phyloP scores from a whole-genome alignment of 1,140 invertebrate genomes.

The Dermatophagoides farinae region DNA sequence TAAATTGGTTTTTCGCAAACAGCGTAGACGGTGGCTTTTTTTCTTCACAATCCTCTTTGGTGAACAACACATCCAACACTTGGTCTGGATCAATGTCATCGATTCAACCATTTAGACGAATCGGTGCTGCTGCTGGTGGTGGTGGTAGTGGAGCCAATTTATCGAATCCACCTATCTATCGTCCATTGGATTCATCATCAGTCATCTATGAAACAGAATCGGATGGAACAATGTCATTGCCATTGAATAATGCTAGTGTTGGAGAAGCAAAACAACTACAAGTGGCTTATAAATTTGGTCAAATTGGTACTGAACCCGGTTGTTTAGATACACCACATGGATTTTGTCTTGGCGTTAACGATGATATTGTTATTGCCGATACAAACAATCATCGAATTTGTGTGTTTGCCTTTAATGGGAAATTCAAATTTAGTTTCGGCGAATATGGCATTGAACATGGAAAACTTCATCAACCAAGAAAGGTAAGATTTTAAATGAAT shows the following conservation, averaged over 20 bases:
- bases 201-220: too few relatives aligned
- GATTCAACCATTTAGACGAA: too few relatives aligned
- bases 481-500: conserved; percentile 58
- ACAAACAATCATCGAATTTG: conserved; percentile 89
- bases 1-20: too few relatives aligned
- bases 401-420: conserved; percentile 69
- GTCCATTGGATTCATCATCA: too few relatives aligned
- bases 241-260: neutral
- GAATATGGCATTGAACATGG: conserved; percentile 79
- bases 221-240: too few relatives aligned
- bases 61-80: too few relatives aligned
- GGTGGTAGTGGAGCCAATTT: too few relatives aligned
- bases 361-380: conserved; percentile 76
- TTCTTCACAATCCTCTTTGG: too few relatives aligned
- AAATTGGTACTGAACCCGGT: conserved; percentile 64
- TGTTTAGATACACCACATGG: conserved; percentile 92
- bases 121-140: too few relatives aligned
- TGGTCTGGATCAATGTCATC: too few relatives aligned
- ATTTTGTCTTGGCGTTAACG: conserved; percentile 77
- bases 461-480: conserved; percentile 82
- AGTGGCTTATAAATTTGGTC: conserved; percentile 77
- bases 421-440: conserved; percentile 62
- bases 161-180: too few relatives aligned
- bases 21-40: too few relatives aligned
- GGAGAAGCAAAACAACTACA: conserved; percentile 39